Base-by-base conservation (phyloP, 2,888 invertebrate genomes). In the Apodemia duryi region DNA sequence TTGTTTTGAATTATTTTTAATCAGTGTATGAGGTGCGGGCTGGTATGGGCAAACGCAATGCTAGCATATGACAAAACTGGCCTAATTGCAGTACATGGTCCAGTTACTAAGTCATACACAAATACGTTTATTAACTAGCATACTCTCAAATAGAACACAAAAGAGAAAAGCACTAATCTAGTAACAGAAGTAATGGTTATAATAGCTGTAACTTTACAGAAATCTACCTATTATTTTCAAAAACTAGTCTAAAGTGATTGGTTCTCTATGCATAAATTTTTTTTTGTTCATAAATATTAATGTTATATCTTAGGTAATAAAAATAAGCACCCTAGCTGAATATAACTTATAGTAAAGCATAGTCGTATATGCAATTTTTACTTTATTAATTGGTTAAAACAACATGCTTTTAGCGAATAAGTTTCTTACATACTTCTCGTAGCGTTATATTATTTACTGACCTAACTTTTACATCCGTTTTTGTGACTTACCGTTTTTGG, bases 401-500 rank as follows among this genome's bases (percentile, higher is more conserved):
- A 49, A 49, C 46, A 51, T 21, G 21, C 46, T 49, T 51, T 7
- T 21, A 51, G 5, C n/a, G 13, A 51, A 51, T 51, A 51, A 35
- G 57, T 60, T 35, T n/a, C 29, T 63, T 29, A 21, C 21, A 21
- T 21, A 38, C 11, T 63, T 41, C 43, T 38, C 5, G 41, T 29
- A 57, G 57, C n/a, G 66, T 62, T 68, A 66, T 63, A 66, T 63
- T 66, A 72, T 72, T 74, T 72, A 75, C 71, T 73, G 73, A 74
- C 73, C 72, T 73, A 74, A 74, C 73, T 73, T 70, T 73, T 70
- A 76, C 73, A 74, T 73, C 76, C 73, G 72, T 75, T 75, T 72
- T 73, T 72, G 70, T 72, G 77, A 83, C 90, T 85, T 76, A 91
- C 91, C 88, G 90, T 85, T 86, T 89, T 89, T 79, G 88, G 86